These are phyloP conservation scores for Setophaga petechia DNA, from an alignment of 2,113 vertebrate species.

Conservation along the genomic window DNA sequence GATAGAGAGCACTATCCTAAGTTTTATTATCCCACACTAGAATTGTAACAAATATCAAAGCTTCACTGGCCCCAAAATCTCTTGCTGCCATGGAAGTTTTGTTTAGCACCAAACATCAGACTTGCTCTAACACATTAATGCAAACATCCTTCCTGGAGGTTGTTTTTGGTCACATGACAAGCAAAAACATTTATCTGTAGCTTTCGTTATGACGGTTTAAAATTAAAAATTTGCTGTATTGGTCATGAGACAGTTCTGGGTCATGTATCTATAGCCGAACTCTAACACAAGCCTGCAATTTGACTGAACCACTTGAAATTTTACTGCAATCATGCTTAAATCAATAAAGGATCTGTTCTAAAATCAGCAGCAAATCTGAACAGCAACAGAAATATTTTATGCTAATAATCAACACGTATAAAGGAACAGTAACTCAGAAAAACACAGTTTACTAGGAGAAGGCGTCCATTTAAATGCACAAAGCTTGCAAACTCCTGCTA, in stretches of 20 bases:
- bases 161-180: background rate
- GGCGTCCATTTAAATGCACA: background rate
- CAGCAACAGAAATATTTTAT: background rate
- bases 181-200: background rate
- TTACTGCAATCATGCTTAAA: background rate
- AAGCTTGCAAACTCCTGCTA: background rate
- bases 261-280: background rate
- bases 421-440: background rate
- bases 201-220: background rate
- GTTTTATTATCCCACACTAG: background rate
- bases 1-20: background rate
- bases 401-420: background rate
- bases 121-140: background rate
- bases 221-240: background rate
- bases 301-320: background rate
- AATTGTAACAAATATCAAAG: background rate
- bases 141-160: background rate
- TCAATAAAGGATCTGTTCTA: background rate
- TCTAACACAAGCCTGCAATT: background rate
- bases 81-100: background rate
- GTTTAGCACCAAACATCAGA: background rate
- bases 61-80: background rate
- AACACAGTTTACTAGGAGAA: background rate
- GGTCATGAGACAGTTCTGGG: rapidly evolving
- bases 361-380: background rate